Base-by-base conservation (phyloP, 2,888 invertebrate genomes). In the Drosophila atroscutellata region DNA sequence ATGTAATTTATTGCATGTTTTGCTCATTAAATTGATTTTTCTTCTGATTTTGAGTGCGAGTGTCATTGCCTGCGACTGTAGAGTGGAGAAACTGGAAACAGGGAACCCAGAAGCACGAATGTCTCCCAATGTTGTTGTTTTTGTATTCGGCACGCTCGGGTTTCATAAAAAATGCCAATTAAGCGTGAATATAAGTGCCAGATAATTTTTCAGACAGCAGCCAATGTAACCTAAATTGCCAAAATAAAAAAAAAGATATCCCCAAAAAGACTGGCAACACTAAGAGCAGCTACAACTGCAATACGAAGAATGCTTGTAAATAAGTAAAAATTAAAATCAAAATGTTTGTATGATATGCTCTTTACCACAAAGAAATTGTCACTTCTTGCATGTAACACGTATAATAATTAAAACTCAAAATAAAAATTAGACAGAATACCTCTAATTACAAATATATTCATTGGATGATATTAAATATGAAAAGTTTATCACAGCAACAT, bases 131-230 rank as follows among this genome's bases (percentile, higher is more conserved):
- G 59, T 60, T 70, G 65, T 76, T 69, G 80, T 56, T 68, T 64
- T 64, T 74, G 79, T 78, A 78, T 86, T 80, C 83, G 72, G 83
- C 83, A 83, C 83, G 84, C 83, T 85, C 80, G 82, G 74, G 78
- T 89, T 89, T 87, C 86, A 90, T 87, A 84, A 90, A 91, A 90
- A 91, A 91, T 91, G 92, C 92, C 91, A 91, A 91, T 91, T 91
- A 91, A 91, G 92, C 90, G 83, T 89, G 91, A 90, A 91, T 91
- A 92, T 91, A 91, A 91, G 92, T 91, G 91, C 86, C 83, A 82
- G 91, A 90, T 91, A 91, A 91, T 91, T 90, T 86, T 90, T 90
- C 81, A 78, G 89, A 87, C 81, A 91, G 86, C 90, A 75, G 90
- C 90, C 87, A 90, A 90, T 91, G 87, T 83, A 88, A 90, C 90